Evolutionary conservation across 2,113 vertebrate genomes (phyloP).

Genomic region (Varanus komodoensis): DNA sequence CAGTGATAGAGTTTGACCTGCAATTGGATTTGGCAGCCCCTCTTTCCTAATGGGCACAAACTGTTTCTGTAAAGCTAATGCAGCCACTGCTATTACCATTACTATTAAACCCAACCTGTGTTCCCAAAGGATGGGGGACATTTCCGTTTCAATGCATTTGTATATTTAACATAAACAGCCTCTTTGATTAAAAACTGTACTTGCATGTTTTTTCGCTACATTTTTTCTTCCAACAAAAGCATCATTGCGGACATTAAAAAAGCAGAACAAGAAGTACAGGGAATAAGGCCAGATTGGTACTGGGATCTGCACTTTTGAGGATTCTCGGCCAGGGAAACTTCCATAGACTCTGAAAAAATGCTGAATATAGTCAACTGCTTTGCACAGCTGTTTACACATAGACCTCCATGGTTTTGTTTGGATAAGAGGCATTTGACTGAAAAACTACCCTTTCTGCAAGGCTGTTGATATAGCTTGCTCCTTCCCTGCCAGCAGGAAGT

Average conservation of each 20-base stretch:
- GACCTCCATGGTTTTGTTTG: conserved; percentile 16
- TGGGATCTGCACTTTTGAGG: background rate
- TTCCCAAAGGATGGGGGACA: background rate
- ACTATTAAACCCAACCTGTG: too few species aligned
- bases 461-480: background rate
- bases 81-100: background rate
- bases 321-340: background rate
- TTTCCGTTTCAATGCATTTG: background rate
- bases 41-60: too few species aligned
- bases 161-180: background rate
- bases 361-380: background rate
- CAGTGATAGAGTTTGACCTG: too few species aligned
- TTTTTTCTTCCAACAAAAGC: background rate
- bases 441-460: background rate
- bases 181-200: too few species aligned
- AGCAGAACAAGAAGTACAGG: background rate
- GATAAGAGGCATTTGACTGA: conserved; percentile 17
- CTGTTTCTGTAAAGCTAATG: background rate
- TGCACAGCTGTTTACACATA: conserved; percentile 36
- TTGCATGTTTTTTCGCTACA: background rate
- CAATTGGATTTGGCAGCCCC: too few species aligned
- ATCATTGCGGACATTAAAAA: conserved; percentile 1
- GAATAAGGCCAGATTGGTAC: background rate
- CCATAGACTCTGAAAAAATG: conserved; percentile 14
- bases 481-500: conserved; percentile 28